Evolutionary conservation across 2,888 invertebrate species (phyloP).

Genomic region (Xestoiulus laeticollis): DNA sequence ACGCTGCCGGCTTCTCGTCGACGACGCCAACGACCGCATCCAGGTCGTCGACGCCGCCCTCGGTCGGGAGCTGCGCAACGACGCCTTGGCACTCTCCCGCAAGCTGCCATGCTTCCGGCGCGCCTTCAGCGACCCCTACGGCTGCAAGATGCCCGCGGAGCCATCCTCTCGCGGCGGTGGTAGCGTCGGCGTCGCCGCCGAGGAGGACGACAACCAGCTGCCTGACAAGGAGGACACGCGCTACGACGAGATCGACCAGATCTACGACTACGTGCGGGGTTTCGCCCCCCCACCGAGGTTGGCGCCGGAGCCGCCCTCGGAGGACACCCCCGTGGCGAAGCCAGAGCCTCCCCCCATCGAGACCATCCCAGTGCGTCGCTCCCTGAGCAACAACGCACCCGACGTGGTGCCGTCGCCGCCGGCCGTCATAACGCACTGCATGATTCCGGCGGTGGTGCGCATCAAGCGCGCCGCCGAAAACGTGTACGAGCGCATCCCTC

Average conservation of each 20-base stretch:
- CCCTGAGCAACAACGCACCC: constrained; percentile 55
- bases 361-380: constrained; percentile 77
- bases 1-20: constrained; percentile 53
- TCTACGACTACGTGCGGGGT: constrained; percentile 94
- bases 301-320: constrained; percentile 52
- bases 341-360: constrained; percentile 92
- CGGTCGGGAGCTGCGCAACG: constrained; percentile 46
- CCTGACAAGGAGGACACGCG: constrained; percentile 70
- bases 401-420: constrained; percentile 38
- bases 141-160: constrained; percentile 36
- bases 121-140: constrained; percentile 55
- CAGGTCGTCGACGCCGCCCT: constrained; percentile 54
- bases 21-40: constrained; percentile 53
- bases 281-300: constrained; percentile 86
- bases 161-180: neutral
- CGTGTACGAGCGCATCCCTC: constrained; percentile 53
- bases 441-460: constrained; percentile 7
- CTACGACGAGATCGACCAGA: constrained; percentile 95
- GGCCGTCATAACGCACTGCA: neutral
- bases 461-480: constrained; percentile 50
- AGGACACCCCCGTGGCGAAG: constrained; percentile 65
- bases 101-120: constrained; percentile 54
- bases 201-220: neutral
- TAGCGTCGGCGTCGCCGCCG: neutral
- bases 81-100: constrained; percentile 39